These are phyloP conservation scores for Phocides pigmalion DNA, from an alignment of 1,140 invertebrate species.

Conservation along the genomic window DNA sequence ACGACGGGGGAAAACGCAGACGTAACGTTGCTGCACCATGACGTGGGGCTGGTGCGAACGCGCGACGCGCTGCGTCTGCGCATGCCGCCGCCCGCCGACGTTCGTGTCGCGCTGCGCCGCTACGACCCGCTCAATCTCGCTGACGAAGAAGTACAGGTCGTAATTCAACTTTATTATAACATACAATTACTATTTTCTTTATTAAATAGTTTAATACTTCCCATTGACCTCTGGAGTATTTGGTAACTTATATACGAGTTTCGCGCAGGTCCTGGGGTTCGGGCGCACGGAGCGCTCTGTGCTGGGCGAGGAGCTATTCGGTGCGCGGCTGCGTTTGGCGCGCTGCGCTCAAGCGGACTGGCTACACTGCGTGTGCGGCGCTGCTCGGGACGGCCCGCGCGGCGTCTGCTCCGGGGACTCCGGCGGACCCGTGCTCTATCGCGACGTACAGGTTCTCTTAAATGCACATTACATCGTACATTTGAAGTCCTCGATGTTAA, in stretches of 20 bases:
- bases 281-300: slow-evolving; percentile 54
- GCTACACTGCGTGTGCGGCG: slow-evolving; percentile 61
- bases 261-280: slow-evolving; percentile 55
- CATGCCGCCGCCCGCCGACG: slow-evolving; percentile 10
- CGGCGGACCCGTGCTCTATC: slow-evolving; percentile 60
- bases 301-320: slow-evolving; percentile 59
- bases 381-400: slow-evolving; percentile 26
- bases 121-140: slow-evolving; percentile 43
- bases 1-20: slow-evolving; percentile 55
- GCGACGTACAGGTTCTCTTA: slow-evolving; percentile 54
- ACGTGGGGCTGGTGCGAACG: slow-evolving; percentile 67
- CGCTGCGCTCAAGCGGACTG: slow-evolving; percentile 53
- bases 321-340: slow-evolving; percentile 48
- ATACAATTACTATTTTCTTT: no score
- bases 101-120: slow-evolving; percentile 40
- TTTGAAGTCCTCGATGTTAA: no score
- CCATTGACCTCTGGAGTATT: no score
- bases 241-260: no score
- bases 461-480: no score
- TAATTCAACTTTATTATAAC: not conserved
- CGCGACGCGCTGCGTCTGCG: slow-evolving; percentile 47
- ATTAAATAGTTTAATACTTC: no score
- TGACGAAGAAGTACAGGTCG: slow-evolving; percentile 50
- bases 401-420: slow-evolving; percentile 69
- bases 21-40: slow-evolving; percentile 64